Percentiles rank a stretch among this genome's conserved stretches.
These are phyloP conservation scores for Copidosoma floridanum DNA, from an alignment of 1,140 invertebrate species.

Conservation along the genomic window DNA sequence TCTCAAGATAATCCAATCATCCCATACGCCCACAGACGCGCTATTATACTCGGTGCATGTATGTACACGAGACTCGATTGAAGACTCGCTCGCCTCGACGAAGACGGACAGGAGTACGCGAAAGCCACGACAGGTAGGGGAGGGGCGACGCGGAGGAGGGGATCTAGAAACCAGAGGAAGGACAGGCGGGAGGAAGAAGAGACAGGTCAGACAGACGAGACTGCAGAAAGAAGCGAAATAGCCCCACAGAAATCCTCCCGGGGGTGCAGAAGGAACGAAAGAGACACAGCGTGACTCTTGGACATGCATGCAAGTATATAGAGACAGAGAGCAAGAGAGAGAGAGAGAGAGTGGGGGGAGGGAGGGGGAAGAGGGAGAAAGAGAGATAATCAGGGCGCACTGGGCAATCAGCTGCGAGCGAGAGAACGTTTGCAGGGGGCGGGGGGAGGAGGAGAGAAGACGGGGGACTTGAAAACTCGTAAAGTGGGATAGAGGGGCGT, in stretches of 20 bases:
- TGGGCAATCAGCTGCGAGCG: conserved; percentile 20
- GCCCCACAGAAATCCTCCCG: too few species aligned
- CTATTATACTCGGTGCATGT: too few species aligned
- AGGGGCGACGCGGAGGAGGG: background rate
- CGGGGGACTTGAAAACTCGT: conserved; percentile 27
- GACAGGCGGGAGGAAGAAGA: background rate
- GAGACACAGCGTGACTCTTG: too few species aligned
- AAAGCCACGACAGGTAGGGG: conserved; percentile 2
- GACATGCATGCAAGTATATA: too few species aligned
- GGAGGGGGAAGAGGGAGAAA: background rate
- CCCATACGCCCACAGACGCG: too few species aligned
- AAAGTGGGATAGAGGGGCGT: conserved; percentile 50
- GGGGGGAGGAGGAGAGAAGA: conserved; percentile 17
- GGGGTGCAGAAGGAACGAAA: too few species aligned
- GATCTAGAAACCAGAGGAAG: too few species aligned
- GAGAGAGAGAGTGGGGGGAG: conserved; percentile 10
- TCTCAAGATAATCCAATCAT: too few species aligned
- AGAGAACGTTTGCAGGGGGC: too few species aligned
- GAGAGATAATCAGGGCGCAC: conserved; percentile 1
- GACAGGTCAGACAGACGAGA: background rate
- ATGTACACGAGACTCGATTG: background rate
- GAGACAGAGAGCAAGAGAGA: background rate
- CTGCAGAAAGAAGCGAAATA: background rate
- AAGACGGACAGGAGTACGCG: conserved; percentile 2
- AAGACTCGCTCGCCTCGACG: too few species aligned